Conservation (phyloP, 2,888 invertebrate species). For the Oasisia sp. region DNA sequence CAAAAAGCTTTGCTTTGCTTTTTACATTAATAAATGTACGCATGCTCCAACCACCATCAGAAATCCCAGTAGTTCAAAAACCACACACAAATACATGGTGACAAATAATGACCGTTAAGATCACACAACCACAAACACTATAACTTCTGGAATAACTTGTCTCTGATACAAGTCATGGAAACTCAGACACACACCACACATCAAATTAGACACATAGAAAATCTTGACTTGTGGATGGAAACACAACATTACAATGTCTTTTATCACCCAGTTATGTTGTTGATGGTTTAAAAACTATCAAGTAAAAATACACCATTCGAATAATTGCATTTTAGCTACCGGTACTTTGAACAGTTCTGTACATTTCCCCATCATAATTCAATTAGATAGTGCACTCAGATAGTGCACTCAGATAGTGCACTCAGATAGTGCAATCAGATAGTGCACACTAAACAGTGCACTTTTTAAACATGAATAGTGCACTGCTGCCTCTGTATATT, state of each 20-base stretch:
- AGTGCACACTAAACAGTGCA: not conserved
- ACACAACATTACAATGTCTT: not conserved
- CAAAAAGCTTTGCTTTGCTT: no score
- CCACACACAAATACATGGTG: not conserved
- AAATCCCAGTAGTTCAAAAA: not conserved
- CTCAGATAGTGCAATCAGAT: not conserved
- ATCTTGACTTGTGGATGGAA: not conserved
- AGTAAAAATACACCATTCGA: not conserved
- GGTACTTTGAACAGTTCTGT: no score
- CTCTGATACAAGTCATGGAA: no score
- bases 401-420: not conserved
- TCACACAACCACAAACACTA: not conserved
- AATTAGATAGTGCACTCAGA: not conserved
- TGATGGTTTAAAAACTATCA: not conserved
- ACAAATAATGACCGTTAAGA: not conserved
- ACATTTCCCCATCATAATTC: not conserved
- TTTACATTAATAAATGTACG: not conserved
- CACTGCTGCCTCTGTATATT: no score
- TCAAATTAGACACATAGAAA: no score
- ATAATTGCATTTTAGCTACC: not conserved
- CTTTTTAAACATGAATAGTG: not conserved
- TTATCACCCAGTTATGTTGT: not conserved
- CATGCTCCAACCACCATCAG: no score
- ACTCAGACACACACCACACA: no score
- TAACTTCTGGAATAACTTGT: not conserved